These are phyloP conservation scores for Glossophaga mutica DNA, from an alignment of 2,797 vertebrate genomes.

Conservation along the genomic window DNA sequence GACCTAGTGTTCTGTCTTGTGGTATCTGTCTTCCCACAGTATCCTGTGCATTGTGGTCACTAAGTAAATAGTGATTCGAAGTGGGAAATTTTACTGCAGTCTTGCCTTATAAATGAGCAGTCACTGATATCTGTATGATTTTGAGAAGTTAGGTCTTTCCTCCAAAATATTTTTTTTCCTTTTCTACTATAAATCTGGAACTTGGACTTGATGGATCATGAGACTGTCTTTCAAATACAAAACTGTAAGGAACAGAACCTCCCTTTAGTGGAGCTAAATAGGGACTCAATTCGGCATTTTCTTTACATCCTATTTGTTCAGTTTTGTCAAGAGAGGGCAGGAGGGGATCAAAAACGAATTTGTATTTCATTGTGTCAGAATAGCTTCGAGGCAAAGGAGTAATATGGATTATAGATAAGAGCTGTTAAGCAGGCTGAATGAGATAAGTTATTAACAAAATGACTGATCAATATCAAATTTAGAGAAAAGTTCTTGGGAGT, in stretches of 20 bases:
- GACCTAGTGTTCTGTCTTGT: background rate
- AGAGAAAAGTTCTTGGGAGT: background rate
- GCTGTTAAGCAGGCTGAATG: background rate
- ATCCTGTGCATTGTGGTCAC: background rate
- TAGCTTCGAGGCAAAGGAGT: background rate
- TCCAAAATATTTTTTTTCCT: background rate
- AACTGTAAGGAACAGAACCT: background rate
- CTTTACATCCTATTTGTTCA: background rate
- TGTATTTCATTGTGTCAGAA: background rate
- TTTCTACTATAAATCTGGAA: background rate
- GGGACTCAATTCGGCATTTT: background rate
- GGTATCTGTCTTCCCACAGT: background rate
- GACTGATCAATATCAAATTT: background rate
- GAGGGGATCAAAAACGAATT: background rate
- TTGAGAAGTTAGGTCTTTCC: background rate
- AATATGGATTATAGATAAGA: background rate
- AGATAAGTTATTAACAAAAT: background rate
- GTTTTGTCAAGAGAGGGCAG: background rate
- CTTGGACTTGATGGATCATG: background rate
- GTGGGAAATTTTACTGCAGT: background rate
- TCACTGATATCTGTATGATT: background rate
- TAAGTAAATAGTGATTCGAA: background rate
- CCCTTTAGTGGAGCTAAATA: background rate
- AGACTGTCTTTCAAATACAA: background rate
- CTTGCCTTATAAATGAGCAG: background rate